Conservation (phyloP, 2,113 vertebrate genomes). For the Nothoprocta pentlandii region DNA sequence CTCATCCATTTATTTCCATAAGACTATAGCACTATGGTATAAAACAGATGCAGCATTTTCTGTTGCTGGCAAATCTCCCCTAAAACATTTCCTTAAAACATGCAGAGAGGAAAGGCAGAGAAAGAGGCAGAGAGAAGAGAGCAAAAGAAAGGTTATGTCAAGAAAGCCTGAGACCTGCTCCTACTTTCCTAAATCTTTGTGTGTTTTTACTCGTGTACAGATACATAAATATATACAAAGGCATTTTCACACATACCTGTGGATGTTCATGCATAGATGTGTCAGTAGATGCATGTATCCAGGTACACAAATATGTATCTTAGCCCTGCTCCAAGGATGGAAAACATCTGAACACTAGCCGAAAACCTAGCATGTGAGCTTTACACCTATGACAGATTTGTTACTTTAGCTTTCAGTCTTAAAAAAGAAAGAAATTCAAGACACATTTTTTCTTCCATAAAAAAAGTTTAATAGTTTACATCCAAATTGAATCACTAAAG, state of each 20-base stretch:
- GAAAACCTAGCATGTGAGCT: neutral
- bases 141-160: neutral
- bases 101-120: too few relatives aligned
- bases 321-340: neutral
- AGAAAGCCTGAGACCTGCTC: neutral
- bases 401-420: neutral
- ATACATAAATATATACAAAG: neutral
- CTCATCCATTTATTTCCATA: neutral
- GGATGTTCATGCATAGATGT: neutral
- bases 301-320: neutral
- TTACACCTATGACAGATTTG: neutral
- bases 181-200: neutral
- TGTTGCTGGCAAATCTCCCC: neutral
- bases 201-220: neutral
- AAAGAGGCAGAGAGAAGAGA: neutral
- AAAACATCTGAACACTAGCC: neutral
- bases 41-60: neutral
- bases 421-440: neutral
- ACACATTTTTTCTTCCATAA: neutral
- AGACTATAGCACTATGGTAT: neutral
- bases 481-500: neutral
- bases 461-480: neutral
- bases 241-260: neutral
- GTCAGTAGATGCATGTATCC: neutral
- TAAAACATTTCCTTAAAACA: too few relatives aligned